Evolutionary conservation across 2,888 invertebrate genomes (phyloP).

Genomic region (Fragum fragum): DNA sequence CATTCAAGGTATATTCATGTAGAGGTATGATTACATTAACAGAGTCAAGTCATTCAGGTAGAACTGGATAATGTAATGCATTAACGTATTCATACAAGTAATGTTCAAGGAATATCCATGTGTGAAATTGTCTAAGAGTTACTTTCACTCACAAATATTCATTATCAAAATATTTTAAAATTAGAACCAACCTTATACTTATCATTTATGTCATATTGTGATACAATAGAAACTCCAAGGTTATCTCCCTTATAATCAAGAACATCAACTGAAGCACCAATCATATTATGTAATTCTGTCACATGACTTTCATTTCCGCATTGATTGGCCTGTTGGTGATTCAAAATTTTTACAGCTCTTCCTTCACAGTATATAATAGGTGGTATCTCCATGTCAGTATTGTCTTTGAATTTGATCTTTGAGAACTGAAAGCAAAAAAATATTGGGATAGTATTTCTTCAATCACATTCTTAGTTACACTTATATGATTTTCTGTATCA

Average conservation of each 20-base stretch:
- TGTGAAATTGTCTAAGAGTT: no score
- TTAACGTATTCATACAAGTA: constrained; percentile 75
- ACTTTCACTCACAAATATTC: no score
- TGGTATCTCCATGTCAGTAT: constrained; percentile 36
- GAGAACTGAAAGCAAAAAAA: constrained; percentile 62
- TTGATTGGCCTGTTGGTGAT: constrained; percentile 37
- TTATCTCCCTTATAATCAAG: constrained; percentile 70
- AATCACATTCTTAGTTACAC: no score
- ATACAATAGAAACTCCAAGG: constrained; percentile 74
- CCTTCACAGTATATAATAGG: constrained; percentile 64
- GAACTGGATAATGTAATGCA: constrained; percentile 68
- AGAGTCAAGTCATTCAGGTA: constrained; percentile 77
- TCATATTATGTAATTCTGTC: constrained; percentile 76
- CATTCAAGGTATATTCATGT: constrained; percentile 76
- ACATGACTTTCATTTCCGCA: constrained; percentile 32
- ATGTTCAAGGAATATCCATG: constrained; percentile 78
- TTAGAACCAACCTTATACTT: constrained; percentile 68
- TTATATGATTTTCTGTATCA: no score
- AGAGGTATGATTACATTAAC: constrained; percentile 69
- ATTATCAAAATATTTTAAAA: no score
- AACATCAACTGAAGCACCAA: constrained; percentile 73
- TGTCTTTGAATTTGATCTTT: constrained; percentile 59
- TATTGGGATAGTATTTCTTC: no score
- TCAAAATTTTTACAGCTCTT: constrained; percentile 63
- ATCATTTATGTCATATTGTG: constrained; percentile 62